Percentiles rank a stretch among this genome's conserved stretches.
Evolutionary conservation across 2,888 invertebrate genomes (phyloP).

Genomic region (Dermolepida albohirtum): DNA sequence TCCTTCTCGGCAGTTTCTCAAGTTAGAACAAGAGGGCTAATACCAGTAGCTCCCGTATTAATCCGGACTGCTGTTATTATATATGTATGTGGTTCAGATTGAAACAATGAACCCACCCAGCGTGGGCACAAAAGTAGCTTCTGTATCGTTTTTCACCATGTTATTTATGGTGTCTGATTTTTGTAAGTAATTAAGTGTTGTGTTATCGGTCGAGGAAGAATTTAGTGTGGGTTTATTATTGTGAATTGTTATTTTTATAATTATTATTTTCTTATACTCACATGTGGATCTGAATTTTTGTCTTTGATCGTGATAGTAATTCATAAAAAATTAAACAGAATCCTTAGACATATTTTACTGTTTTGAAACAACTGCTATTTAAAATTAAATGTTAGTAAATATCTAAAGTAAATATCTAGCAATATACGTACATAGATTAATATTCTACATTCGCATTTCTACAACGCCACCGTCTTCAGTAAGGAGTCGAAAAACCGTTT

Average conservation of each 20-base stretch:
- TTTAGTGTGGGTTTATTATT: constrained; percentile 28
- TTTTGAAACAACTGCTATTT: no score
- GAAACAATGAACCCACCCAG: constrained; percentile 43
- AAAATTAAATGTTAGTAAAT: no score
- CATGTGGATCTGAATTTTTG: no score
- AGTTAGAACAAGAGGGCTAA: constrained; percentile 37
- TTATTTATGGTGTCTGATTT: constrained; percentile 44
- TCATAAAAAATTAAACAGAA: no score
- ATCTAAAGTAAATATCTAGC: no score
- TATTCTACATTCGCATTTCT: no score
- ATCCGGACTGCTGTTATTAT: constrained; percentile 11
- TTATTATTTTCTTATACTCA: constrained; percentile 3
- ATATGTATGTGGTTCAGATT: constrained; percentile 5
- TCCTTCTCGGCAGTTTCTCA: constrained; percentile 26
- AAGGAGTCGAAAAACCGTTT: no score
- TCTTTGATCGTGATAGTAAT: no score
- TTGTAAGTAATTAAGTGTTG: constrained; percentile 35
- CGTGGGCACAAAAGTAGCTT: constrained; percentile 42
- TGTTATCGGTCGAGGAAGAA: constrained; percentile 4
- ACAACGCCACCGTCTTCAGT: no score
- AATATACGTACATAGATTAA: no score
- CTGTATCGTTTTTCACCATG: constrained; percentile 41
- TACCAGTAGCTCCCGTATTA: constrained; percentile 43
- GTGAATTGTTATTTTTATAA: constrained; percentile 20
- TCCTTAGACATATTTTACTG: no score